These are phyloP conservation scores for Sebastolobus alascanus DNA, from an alignment of 2,797 vertebrate genomes.

Conservation along the genomic window DNA sequence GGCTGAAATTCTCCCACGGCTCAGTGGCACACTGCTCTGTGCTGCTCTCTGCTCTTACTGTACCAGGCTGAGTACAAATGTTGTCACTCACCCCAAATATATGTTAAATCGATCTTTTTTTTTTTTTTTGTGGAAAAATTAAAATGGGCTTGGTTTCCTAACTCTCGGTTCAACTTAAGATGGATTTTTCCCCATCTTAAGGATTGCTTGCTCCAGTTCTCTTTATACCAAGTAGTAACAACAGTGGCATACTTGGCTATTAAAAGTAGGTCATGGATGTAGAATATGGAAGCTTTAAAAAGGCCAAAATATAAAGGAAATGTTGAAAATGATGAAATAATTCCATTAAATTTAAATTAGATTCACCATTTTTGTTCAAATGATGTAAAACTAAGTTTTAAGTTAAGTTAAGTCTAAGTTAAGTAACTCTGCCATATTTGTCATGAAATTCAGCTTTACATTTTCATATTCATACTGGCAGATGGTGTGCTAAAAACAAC, in stretches of 20 bases:
- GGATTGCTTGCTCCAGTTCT: not conserved
- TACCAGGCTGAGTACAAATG: not conserved
- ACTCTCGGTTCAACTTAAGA: not conserved
- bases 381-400: no score
- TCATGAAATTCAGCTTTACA: not conserved
- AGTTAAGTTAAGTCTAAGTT: no score
- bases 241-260: not conserved
- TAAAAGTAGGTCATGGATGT: not conserved
- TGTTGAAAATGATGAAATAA: not conserved
- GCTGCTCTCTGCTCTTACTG: constrained; percentile 6
- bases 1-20: constrained; percentile 44
- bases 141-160: not conserved
- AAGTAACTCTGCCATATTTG: not conserved
- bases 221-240: no score
- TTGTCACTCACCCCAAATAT: not conserved
- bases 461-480: not conserved
- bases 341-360: not conserved
- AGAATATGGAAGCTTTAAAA: not conserved
- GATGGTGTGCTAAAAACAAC: not conserved
- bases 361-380: not conserved
- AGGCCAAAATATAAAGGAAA: not conserved
- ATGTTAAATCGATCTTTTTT: not conserved
- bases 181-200: no score
- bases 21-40: constrained; percentile 19
- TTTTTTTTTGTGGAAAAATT: not conserved